These are phyloP conservation scores for Sardina pilchardus DNA, from an alignment of 2,113 vertebrate genomes.

Conservation along the genomic window DNA sequence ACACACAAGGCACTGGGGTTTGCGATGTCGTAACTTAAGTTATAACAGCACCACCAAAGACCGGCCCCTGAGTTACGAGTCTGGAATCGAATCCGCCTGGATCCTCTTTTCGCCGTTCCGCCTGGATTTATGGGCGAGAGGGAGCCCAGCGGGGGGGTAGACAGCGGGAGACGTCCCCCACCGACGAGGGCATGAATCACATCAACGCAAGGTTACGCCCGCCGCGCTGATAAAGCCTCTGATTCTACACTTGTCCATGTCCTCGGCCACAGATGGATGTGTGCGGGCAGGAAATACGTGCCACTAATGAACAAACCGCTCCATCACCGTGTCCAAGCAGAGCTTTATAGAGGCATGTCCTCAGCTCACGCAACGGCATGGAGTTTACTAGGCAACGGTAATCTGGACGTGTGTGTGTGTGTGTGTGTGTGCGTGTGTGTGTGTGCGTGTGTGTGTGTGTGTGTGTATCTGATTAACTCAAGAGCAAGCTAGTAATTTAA, in stretches of 20 bases:
- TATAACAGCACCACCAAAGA: neutral
- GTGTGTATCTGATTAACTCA: neutral
- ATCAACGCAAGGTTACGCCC: neutral
- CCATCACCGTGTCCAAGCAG: neutral
- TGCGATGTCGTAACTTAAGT: neutral
- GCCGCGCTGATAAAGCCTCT: neutral
- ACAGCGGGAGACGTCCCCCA: neutral
- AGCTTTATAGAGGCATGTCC: neutral
- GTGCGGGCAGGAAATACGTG: neutral
- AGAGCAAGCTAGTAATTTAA: neutral
- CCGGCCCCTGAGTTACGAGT: slow-evolving; percentile 27
- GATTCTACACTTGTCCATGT: neutral
- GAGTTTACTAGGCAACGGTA: neutral
- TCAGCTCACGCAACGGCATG: neutral
- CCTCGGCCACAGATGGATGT: neutral
- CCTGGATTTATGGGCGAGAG: slow-evolving; percentile 21
- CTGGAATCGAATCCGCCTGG: slow-evolving; percentile 16
- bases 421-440: too few species aligned
- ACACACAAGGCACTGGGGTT: neutral
- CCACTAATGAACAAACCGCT: neutral
- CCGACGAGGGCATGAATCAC: neutral
- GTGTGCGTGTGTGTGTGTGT: neutral
- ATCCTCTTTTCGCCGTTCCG: slow-evolving; percentile 13
- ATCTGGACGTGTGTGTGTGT: neutral
- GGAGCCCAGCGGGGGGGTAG: neutral